These are phyloP conservation scores for Lycodopsis pacificus DNA, from an alignment of 2,797 vertebrate species.

Conservation along the genomic window DNA sequence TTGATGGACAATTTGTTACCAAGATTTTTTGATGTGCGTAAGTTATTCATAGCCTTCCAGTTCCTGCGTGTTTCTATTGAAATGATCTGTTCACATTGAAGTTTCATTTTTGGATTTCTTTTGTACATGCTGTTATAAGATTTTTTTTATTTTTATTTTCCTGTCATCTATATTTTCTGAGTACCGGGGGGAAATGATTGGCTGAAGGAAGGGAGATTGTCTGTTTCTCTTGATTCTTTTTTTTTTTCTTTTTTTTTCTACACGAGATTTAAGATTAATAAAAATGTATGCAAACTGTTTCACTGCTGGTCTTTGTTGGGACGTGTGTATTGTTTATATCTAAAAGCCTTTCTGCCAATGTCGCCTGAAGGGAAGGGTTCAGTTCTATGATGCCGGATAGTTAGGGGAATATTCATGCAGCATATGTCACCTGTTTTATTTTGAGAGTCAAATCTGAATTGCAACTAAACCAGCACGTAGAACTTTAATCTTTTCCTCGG, in stretches of 20 bases:
- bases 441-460: not conserved
- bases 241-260: slow-evolving; percentile 95
- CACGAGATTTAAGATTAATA: slow-evolving; percentile 98
- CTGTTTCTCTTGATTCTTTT: slow-evolving; percentile 93
- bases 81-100: slow-evolving; percentile 90
- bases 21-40: slow-evolving; percentile 91
- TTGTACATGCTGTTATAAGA: slow-evolving; percentile 96
- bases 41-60: slow-evolving; percentile 92
- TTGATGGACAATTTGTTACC: slow-evolving; percentile 91
- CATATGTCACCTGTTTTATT: not conserved
- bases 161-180: slow-evolving; percentile 93
- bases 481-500: not conserved
- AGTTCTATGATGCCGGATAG: not conserved
- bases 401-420: not conserved
- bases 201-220: slow-evolving; percentile 92
- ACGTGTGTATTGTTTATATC: not conserved
- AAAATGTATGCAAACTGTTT: slow-evolving; percentile 91
- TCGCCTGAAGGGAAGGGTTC: not conserved
- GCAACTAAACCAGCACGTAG: not conserved
- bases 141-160: slow-evolving; percentile 92
- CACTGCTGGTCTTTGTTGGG: slow-evolving; percentile 14
- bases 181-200: slow-evolving; percentile 90
- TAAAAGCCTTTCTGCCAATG: no score
- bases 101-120: slow-evolving; percentile 87
- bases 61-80: slow-evolving; percentile 91